Conservation (phyloP, 2,797 vertebrate species). For the Spondyliosoma cantharus region DNA sequence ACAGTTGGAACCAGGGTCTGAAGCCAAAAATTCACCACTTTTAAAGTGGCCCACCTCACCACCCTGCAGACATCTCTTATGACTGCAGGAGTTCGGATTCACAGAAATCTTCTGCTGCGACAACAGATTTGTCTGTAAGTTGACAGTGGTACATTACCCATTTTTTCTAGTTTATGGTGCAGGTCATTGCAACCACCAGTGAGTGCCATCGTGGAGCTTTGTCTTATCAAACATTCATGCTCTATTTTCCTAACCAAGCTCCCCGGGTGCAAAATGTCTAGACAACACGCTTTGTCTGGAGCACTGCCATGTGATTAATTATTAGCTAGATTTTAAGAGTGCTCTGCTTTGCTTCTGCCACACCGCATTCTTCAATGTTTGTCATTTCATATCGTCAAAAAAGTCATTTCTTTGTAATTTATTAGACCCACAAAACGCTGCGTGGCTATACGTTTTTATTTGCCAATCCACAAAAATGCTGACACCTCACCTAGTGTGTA, state of each 20-base stretch:
- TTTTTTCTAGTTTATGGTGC: slow-evolving; percentile 29
- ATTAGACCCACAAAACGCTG: too few relatives aligned
- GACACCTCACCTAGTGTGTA: not conserved
- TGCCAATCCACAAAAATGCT: not conserved
- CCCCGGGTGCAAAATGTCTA: slow-evolving; percentile 46
- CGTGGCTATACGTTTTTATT: not conserved
- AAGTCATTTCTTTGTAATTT: not conserved
- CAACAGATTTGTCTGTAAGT: slow-evolving; percentile 1
- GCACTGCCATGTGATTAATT: slow-evolving; percentile 47
- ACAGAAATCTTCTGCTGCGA: not conserved
- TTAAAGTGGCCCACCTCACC: not conserved
- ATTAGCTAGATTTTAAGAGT: slow-evolving; percentile 25
- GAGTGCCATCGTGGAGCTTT: slow-evolving; percentile 15
- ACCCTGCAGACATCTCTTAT: not conserved
- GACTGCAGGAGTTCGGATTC: not conserved
- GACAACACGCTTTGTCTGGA: slow-evolving; percentile 49
- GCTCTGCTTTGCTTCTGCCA: not conserved
- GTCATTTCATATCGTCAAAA: not conserved
- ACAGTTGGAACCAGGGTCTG: not conserved
- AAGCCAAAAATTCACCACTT: slow-evolving; percentile 13
- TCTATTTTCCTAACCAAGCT: slow-evolving; percentile 50
- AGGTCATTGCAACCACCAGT: slow-evolving; percentile 18
- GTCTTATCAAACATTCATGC: slow-evolving; percentile 72
- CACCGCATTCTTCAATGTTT: not conserved
- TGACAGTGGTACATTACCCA: slow-evolving; percentile 11